Percentiles rank a stretch among this genome's conserved stretches.
Conservation (phyloP, 2,888 invertebrate genomes). For the Lepidocyrtoides sp. region DNA sequence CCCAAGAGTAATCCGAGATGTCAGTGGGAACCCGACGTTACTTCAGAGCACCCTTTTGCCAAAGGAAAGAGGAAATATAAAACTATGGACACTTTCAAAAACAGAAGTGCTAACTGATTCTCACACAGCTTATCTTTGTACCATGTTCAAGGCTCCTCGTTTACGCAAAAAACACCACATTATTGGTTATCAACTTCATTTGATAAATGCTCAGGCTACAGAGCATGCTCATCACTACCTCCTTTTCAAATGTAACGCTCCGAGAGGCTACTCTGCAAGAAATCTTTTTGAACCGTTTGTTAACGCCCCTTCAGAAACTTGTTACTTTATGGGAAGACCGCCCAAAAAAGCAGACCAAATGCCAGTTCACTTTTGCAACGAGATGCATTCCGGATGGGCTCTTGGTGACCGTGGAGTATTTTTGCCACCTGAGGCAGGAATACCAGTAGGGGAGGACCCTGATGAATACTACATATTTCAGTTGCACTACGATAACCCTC, state of each 20-base stretch:
- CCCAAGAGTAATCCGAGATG: background rate
- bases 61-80: background rate
- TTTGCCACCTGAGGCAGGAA: slow-evolving; percentile 67
- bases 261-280: background rate
- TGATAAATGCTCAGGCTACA: too few relatives aligned
- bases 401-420: too few relatives aligned
- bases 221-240: slow-evolving; percentile 30
- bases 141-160: background rate
- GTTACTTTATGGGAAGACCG: background rate
- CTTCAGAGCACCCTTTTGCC: background rate
- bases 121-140: background rate
- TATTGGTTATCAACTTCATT: background rate
- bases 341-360: background rate
- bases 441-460: slow-evolving; percentile 26
- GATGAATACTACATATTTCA: slow-evolving; percentile 66
- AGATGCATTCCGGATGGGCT: too few relatives aligned
- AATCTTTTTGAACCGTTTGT: slow-evolving; percentile 37
- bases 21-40: background rate
- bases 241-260: slow-evolving; percentile 39
- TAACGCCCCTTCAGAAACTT: background rate
- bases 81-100: background rate
- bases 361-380: too few relatives aligned
- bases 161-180: background rate
- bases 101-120: background rate
- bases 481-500: slow-evolving; percentile 59